Conservation (phyloP, 2,797 vertebrate genomes). For the Sylvia borin region DNA sequence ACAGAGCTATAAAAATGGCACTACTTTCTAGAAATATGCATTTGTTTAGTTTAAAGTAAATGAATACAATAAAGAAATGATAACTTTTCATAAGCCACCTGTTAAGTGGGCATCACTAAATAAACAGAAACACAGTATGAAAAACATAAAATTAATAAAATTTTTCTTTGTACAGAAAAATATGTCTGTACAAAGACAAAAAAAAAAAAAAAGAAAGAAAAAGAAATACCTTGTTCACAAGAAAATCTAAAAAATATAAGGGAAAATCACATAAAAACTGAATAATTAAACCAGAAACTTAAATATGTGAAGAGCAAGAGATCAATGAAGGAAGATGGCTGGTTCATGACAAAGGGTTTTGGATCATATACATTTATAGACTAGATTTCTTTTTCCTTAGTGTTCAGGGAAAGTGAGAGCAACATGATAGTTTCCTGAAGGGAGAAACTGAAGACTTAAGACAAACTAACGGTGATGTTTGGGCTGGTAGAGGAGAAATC, state of each 20-base stretch:
- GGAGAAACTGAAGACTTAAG: conserved; percentile 9
- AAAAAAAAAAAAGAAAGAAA: not conserved
- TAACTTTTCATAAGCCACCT: not conserved
- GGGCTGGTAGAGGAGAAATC: not conserved
- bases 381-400: not conserved
- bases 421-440: not conserved
- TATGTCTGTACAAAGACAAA: not conserved
- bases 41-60: not conserved
- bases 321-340: not conserved
- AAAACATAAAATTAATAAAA: not conserved
- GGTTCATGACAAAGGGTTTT: not conserved
- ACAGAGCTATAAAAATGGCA: not conserved
- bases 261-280: not conserved
- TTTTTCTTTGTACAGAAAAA: not conserved
- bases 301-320: not conserved
- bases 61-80: not conserved
- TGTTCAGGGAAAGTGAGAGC: not conserved
- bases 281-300: not conserved
- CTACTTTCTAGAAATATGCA: not conserved
- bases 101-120: not conserved
- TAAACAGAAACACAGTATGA: not conserved
- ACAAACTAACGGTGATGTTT: not conserved
- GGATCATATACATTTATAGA: not conserved
- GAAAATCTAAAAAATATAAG: not conserved
- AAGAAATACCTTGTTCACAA: not conserved